These are phyloP conservation scores for Mesocentrotus franciscanus DNA, from an alignment of 53 echinoderm and acorn worm species.

Conservation along the genomic window DNA sequence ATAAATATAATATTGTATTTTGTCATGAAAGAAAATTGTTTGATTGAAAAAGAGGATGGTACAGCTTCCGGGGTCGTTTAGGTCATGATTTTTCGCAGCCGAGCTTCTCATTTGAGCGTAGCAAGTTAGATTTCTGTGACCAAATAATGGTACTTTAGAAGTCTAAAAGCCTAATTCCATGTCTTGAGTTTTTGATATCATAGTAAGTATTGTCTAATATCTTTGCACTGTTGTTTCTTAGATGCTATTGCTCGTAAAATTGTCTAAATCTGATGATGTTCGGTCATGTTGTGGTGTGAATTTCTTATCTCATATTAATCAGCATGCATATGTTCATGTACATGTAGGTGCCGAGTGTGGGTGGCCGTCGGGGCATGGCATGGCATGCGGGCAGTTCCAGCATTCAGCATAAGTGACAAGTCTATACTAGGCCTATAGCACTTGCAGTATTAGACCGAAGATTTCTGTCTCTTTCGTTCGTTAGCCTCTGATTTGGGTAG, in stretches of 20 bases:
- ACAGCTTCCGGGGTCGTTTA: conserved; percentile 49
- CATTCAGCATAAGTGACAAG: too few species aligned
- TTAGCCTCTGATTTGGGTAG: too few species aligned
- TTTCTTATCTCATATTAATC: too few species aligned
- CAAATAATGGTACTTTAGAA: neutral
- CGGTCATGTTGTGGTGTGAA: neutral
- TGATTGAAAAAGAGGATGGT: conserved; percentile 52
- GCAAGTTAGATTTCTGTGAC: neutral
- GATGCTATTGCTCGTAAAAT: neutral
- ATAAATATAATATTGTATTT: neutral
- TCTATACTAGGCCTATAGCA: too few species aligned
- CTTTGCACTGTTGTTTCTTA: neutral
- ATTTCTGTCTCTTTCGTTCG: too few species aligned
- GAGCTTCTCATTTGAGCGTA: neutral
- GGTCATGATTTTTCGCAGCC: neutral
- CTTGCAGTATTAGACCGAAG: too few species aligned
- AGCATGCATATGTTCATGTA: too few species aligned
- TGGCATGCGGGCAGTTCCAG: too few species aligned
- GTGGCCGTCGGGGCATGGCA: too few species aligned
- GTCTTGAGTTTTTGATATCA: neutral
- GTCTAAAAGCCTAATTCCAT: neutral
- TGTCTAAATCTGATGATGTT: neutral
- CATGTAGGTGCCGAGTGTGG: too few species aligned
- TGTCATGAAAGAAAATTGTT: neutral
- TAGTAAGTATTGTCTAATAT: neutral